Conservation (phyloP, 2,113 vertebrate genomes). For the Cinclus cinclus region DNA sequence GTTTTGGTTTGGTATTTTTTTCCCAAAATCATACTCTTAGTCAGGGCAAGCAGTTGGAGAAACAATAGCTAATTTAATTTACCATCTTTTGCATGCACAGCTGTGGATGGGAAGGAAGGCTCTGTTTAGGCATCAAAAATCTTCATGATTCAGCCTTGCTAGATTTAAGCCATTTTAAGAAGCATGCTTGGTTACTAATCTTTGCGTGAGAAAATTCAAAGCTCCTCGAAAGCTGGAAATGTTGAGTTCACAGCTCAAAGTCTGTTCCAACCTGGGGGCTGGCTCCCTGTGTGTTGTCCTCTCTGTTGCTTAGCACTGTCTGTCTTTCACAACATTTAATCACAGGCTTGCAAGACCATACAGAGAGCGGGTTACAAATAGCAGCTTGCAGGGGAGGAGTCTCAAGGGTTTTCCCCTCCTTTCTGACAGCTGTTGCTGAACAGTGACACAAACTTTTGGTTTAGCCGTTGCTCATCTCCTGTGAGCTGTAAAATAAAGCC, state of each 20-base stretch:
- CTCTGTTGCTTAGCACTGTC: not conserved
- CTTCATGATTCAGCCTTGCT: not conserved
- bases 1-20: not conserved
- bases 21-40: not conserved
- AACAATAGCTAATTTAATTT: constrained; percentile 45
- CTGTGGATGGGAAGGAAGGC: constrained; percentile 4
- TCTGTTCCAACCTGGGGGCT: not conserved
- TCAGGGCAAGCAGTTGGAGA: not conserved
- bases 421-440: not conserved
- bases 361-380: not conserved
- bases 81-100: not conserved
- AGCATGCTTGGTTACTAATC: not conserved
- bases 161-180: constrained; percentile 25
- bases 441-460: not conserved
- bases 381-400: not conserved
- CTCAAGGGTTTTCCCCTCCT: not conserved
- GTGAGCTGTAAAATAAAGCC: not conserved
- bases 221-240: constrained; percentile 58
- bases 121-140: constrained; percentile 5
- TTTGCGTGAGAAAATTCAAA: constrained; percentile 14
- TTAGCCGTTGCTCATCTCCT: not conserved
- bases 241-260: constrained; percentile 1
- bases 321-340: not conserved
- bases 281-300: not conserved
- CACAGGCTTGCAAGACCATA: not conserved